Percentiles rank a stretch among this genome's conserved stretches.
Evolutionary conservation across 2,113 vertebrate genomes (phyloP).

Genomic region (Lepus americanus): DNA sequence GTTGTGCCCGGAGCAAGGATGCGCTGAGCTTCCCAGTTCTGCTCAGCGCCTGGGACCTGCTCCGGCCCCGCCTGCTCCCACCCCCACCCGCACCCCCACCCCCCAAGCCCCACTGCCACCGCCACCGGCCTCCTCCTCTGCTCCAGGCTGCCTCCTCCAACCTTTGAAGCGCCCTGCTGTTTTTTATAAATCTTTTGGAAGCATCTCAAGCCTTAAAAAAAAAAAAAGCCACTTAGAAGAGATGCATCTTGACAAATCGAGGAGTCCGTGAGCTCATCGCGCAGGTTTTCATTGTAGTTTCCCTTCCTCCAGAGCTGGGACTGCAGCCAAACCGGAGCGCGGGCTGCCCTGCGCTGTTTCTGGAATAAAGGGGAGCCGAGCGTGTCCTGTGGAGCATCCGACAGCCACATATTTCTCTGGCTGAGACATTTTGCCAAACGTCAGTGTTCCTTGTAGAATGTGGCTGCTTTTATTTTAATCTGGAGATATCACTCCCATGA

Average conservation of each 20-base stretch:
- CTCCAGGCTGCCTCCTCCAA: neutral
- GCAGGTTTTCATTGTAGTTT: conserved; percentile 66
- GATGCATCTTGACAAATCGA: conserved; percentile 58
- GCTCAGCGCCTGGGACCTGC: neutral
- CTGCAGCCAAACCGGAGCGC: conserved; percentile 9
- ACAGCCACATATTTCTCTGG: conserved; percentile 77
- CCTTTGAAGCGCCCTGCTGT: conserved; percentile 47
- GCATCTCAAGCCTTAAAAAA: conserved; percentile 51
- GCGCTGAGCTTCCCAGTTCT: neutral
- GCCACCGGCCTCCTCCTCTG: no score
- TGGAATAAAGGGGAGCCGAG: conserved; percentile 84
- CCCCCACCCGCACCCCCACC: rapidly evolving
- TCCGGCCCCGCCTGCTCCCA: neutral
- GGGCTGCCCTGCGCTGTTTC: conserved; percentile 69
- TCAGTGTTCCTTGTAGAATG: conserved; percentile 76
- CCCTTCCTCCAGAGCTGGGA: conserved; percentile 68
- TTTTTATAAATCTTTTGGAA: conserved; percentile 74
- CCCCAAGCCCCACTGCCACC: neutral
- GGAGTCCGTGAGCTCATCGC: conserved; percentile 52
- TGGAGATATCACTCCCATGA: conserved; percentile 67
- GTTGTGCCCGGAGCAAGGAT: neutral
- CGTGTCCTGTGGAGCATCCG: conserved; percentile 67
- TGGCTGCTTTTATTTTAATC: conserved; percentile 79
- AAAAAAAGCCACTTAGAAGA: conserved; percentile 55
- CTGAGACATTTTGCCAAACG: conserved; percentile 66